Percentiles rank a stretch among this genome's conserved stretches.
Conservation (phyloP, 2,113 vertebrate genomes). For the Cyanistes caeruleus region DNA sequence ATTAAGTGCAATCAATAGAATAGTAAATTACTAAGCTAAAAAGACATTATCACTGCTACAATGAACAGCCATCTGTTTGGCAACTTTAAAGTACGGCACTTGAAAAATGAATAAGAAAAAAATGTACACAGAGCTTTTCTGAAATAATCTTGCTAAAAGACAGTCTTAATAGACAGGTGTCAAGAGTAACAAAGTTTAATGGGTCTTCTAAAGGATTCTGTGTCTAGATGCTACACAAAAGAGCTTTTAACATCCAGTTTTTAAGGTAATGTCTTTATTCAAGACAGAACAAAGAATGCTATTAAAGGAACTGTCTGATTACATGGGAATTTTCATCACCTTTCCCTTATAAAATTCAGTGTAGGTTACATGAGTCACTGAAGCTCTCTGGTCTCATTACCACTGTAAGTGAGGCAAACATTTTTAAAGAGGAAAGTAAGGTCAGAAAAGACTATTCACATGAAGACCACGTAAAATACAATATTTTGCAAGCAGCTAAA, state of each 20-base stretch:
- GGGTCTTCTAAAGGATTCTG: neutral
- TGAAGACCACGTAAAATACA: neutral
- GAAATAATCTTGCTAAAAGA: constrained; percentile 1
- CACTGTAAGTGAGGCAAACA: neutral
- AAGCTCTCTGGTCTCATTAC: neutral
- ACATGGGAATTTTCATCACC: constrained; percentile 39
- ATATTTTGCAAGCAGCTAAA: neutral
- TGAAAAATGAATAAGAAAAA: neutral
- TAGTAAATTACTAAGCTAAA: neutral
- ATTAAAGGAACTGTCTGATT: constrained; percentile 25
- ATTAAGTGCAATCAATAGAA: constrained; percentile 2
- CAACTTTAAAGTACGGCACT: neutral
- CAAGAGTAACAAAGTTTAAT: constrained; percentile 36
- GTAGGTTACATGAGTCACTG: neutral
- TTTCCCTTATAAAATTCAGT: constrained; percentile 22
- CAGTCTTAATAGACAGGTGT: constrained; percentile 21
- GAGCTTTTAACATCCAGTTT: constrained; percentile 39
- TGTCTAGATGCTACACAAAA: neutral
- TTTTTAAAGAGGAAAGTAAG: neutral
- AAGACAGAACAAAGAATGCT: constrained; percentile 14
- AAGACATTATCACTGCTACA: neutral
- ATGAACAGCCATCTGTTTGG: neutral
- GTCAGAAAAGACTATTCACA: neutral
- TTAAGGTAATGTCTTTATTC: neutral
- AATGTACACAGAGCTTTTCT: neutral